Percentiles rank a stretch among this genome's conserved stretches.
Conservation (phyloP, 2,888 invertebrate species). For the Acanthosepion pharaonis region DNA sequence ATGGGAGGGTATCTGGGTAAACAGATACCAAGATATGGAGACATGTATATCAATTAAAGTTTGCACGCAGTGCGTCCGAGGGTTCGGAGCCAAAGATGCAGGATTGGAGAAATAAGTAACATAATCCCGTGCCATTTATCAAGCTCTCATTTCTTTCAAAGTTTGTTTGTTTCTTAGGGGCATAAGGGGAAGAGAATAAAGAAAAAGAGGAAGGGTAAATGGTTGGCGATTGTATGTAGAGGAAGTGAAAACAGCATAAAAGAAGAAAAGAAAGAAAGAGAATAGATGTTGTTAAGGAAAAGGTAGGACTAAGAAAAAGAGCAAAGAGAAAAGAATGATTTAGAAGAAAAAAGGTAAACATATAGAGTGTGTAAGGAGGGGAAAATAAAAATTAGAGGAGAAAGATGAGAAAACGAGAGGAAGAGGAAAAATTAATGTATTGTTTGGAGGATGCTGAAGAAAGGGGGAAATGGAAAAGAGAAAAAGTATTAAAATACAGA, state of each 20-base stretch:
- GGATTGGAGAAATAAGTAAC: not conserved
- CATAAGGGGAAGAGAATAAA: not conserved
- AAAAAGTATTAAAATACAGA: no score
- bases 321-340: not conserved
- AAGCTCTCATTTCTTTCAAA: not conserved
- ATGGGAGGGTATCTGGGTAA: not conserved
- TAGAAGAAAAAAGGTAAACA: no score
- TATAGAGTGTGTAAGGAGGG: not conserved
- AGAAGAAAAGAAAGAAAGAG: not conserved
- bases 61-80: not conserved
- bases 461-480: no score
- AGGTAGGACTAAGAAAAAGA: not conserved
- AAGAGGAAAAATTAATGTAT: not conserved
- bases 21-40: conserved; percentile 17
- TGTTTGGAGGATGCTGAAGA: no score
- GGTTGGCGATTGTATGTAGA: not conserved
- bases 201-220: not conserved
- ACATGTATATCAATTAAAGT: conserved; percentile 33
- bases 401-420: not conserved
- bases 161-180: not conserved
- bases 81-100: not conserved
- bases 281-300: not conserved
- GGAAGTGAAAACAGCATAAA: not conserved
- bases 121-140: not conserved
- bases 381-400: not conserved